phyloP scores from a whole-genome alignment of 2,113 vertebrate species.

The Reinhardtius hippoglossoides region DNA sequence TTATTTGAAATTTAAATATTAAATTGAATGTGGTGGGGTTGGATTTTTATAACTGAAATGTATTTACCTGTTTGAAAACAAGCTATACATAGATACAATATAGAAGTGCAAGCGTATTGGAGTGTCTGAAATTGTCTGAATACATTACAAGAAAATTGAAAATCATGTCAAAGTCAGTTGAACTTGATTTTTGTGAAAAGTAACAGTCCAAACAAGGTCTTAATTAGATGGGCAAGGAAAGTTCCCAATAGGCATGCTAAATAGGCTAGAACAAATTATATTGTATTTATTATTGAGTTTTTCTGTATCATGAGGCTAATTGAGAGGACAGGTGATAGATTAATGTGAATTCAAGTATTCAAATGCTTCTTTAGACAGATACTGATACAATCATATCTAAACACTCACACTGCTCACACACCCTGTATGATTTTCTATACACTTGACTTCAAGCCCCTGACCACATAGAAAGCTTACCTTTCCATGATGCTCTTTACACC shows the following conservation, averaged over 20 bases:
- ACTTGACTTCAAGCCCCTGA: slow-evolving; percentile 17
- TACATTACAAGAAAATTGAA: no score
- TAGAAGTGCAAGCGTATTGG: no score
- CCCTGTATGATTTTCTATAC: no score
- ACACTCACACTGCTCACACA: background rate
- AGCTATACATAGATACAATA: no score
- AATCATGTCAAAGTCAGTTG: no score
- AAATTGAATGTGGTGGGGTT: no score
- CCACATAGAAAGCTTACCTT: slow-evolving; percentile 82
- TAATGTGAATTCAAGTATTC: slow-evolving; percentile 15
- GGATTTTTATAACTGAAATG: no score
- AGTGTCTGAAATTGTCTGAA: no score
- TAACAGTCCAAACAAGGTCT: background rate
- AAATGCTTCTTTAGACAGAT: background rate
- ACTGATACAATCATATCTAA: slow-evolving; percentile 2
- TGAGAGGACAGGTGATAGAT: background rate
- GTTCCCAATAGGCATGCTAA: background rate
- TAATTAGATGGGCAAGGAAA: slow-evolving; percentile 12
- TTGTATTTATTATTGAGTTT: background rate
- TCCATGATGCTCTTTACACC: slow-evolving; percentile 97
- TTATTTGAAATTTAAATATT: no score
- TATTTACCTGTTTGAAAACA: no score
- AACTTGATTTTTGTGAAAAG: no score
- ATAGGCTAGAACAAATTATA: background rate
- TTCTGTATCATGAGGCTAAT: background rate